Evolutionary conservation across 2,113 vertebrate genomes (phyloP), one percentile per base, ranked within the genome.

Genomic region (Sterna hirundo): DNA sequence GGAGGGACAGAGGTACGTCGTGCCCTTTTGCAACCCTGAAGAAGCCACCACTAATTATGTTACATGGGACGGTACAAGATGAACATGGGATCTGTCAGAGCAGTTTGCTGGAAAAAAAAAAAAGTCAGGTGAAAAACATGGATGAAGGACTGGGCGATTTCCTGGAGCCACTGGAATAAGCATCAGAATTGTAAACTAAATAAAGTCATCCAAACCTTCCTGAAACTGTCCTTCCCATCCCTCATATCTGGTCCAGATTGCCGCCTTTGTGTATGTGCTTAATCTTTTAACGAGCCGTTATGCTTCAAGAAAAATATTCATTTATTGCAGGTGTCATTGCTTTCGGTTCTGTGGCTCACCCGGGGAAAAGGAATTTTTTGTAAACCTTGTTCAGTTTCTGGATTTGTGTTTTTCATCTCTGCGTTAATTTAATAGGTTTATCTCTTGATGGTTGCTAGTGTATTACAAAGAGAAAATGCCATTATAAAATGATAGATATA

Each of bases 251-350:
- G 42, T 23, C 84, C 27, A 5, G 65, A 30, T 9, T 36, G 10
- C 6, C 2, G 4, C 4, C 27, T 26, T 51, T 22, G 15, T 10
- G 2, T 19, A 15, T 2, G 1, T 7, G 27, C 19, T 15, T 55
- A 14, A 44, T 38, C 29, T n/a, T n/a, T 62, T 57, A 78, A 25
- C 17, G 4, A 58, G 30, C 3, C 22, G 1, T 64, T 47, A 15
- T 42, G 74, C 54, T 34, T 13, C 23, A 40, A 34, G 14, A 40
- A 77, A 77, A 47, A 34, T 8, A 6, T 9, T 65, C 1, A 1
- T 36, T 49, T 66, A 15, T 25, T 47, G 69, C 60, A 47, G 36
- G 29, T 55, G 26, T n/a, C 25, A 4, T 44, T 60, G 27, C 40
- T 69, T 57, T 47, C 1, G 2, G 40, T 36, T 64, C 30, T 42